phyloP scores from a whole-genome alignment of 2,797 vertebrate genomes.

The Sebastiscus albofasciatus region DNA sequence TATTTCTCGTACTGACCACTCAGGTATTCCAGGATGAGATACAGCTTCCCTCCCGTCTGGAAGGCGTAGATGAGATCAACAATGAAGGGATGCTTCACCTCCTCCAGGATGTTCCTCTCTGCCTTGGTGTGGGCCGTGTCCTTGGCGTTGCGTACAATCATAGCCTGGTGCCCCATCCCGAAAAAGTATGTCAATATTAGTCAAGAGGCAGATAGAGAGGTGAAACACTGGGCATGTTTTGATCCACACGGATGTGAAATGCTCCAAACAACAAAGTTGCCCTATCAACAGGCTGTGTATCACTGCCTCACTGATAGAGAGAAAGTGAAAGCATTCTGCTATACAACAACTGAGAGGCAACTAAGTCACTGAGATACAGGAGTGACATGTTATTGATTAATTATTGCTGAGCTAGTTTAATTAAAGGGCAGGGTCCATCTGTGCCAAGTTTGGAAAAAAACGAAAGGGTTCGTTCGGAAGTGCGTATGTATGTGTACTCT shows the following conservation, averaged over 20 bases:
- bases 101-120: conserved; percentile 98
- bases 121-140: conserved; percentile 99
- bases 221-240: background rate
- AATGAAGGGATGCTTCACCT: conserved; percentile 99
- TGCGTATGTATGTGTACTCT: background rate
- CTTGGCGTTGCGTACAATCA: conserved; percentile 99
- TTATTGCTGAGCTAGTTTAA: background rate
- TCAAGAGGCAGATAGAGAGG: background rate
- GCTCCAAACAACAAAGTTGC: background rate
- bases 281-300: background rate
- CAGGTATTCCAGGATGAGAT: conserved; percentile 99
- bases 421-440: too few relatives aligned
- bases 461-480: background rate
- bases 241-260: background rate
- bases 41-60: conserved; percentile 99
- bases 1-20: conserved; percentile 88
- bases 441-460: too few relatives aligned
- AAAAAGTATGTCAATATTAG: conserved; percentile 3
- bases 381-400: background rate
- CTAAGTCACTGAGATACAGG: background rate
- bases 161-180: conserved; percentile 84
- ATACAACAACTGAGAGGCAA: background rate
- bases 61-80: conserved; percentile 99
- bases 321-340: background rate
- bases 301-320: background rate